Base-by-base conservation (phyloP, 2,113 vertebrate genomes). In the Cheilinus undulatus region DNA sequence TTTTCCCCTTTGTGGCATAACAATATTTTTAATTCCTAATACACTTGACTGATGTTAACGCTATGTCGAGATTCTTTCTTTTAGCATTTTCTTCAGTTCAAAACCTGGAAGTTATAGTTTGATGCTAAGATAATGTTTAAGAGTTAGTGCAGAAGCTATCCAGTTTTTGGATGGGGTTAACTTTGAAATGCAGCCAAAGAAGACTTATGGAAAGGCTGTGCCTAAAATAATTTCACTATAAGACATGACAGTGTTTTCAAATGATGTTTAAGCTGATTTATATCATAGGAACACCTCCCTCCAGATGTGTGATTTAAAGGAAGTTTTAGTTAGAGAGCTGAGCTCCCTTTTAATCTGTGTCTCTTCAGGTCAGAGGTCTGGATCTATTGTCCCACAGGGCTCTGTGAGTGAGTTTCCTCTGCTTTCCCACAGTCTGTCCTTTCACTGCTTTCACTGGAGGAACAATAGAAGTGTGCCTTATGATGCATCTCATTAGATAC, bases 161-260 rank as follows among this genome's bases (percentile, higher is more conserved):
- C 11, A 34, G 8, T 34, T 34, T 30, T 34, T 34, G 1, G 30
- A n/a, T n/a, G n/a, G n/a, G n/a, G n/a, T n/a, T n/a, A n/a, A n/a
- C n/a, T n/a, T n/a, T n/a, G n/a, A n/a, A n/a, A n/a, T n/a, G n/a
- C n/a, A n/a, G n/a, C n/a, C n/a, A n/a, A n/a, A n/a, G 32, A 34
- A 34, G 8, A 34, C 5, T 3, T 34, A 10, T n/a, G n/a, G n/a
- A 90, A 85, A 93, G 89, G 91, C 80, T 90, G 91, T 80, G 36
- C 30, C 27, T 12, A 34, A 34, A 11, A 34, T 11, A 34, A 1
- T 20, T 2, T n/a, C 49, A 7, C 7, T 63, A 36, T 1, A 22
- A 24, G n/a, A 12, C 3, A 38, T 38, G 36, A 38, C 36, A 36
- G 3, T 11, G 12, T 36, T 14, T 9, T 0, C 4, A 38, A 38